A percentile compares a stretch with the other conserved stretches of the same genome.
Conservation (phyloP, 2,113 vertebrate genomes). For the Ictalurus punctatus region DNA sequence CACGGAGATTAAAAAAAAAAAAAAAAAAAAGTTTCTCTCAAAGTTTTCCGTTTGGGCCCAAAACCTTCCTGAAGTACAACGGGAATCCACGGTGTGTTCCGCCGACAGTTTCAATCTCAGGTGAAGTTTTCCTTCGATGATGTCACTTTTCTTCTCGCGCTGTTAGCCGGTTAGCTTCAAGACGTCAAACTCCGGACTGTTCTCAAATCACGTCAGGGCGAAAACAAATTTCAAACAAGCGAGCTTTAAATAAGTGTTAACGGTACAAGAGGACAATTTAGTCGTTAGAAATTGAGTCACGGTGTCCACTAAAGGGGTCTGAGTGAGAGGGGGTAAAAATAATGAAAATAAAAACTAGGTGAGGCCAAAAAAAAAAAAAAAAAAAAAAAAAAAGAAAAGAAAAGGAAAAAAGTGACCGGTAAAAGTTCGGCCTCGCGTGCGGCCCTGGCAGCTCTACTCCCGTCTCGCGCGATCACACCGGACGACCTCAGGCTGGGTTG, state of each 20-base stretch:
- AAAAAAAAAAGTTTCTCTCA: no score
- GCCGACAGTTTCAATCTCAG: no score
- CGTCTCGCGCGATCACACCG: constrained; percentile 17
- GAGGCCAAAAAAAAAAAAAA: neutral
- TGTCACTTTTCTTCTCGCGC: neutral
- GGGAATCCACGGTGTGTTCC: no score
- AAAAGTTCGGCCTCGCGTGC: constrained; percentile 38
- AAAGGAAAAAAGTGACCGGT: constrained; percentile 36
- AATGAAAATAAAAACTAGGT: neutral
- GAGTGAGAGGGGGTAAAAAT: rapidly evolving
- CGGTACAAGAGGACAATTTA: no score
- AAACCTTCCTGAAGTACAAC: neutral
- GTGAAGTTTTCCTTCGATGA: neutral
- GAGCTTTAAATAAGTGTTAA: no score
- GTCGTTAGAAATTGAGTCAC: no score
- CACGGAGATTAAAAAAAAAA: neutral
- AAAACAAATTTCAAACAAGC: no score
- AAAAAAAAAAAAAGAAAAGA: neutral
- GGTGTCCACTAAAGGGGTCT: neutral
- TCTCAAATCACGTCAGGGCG: no score
- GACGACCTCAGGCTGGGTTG: neutral
- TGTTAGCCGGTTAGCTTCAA: neutral
- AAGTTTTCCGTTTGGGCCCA: neutral
- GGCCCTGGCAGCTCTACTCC: constrained; percentile 16
- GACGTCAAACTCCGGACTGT: neutral